Evolutionary conservation across 2,797 vertebrate genomes (phyloP).

Genomic region (Micrastur ruficollis): DNA sequence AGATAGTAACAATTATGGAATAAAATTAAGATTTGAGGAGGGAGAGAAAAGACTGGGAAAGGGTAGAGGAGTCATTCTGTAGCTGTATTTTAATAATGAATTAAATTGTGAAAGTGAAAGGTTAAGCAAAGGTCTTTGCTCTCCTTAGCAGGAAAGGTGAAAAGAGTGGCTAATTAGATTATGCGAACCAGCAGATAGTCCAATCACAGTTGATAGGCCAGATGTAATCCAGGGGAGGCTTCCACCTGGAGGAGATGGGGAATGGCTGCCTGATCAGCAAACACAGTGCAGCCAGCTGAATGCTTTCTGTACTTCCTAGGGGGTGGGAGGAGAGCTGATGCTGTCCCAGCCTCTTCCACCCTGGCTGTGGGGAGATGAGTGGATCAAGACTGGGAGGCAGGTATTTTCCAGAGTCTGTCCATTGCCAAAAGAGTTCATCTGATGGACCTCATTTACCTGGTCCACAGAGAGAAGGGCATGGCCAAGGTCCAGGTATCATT

Average conservation of each 20-base stretch:
- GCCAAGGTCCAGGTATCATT: background rate
- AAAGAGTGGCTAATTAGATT: conserved; percentile 48
- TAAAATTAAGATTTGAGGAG: background rate
- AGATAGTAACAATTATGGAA: background rate
- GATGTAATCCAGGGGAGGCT: background rate
- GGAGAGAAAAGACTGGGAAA: background rate
- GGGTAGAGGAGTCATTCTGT: background rate
- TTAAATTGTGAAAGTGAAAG: conserved; percentile 29
- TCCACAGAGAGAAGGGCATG: background rate
- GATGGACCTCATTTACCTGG: background rate
- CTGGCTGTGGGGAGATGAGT: background rate
- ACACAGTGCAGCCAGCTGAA: background rate
- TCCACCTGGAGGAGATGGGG: background rate
- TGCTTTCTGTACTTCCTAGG: background rate
- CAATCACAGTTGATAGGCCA: conserved; percentile 16
- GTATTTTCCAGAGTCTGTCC: background rate
- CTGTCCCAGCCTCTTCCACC: background rate
- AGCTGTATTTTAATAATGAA: conserved; percentile 26
- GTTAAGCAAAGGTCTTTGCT: conserved; percentile 38
- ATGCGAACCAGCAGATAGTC: conserved; percentile 24
- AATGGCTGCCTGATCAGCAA: background rate
- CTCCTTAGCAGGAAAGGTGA: background rate
- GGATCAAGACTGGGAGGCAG: background rate
- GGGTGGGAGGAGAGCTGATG: background rate
- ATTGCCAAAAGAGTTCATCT: background rate